These are phyloP conservation scores for Drymonia ruficornis DNA, from an alignment of 2,888 invertebrate genomes.

Conservation along the genomic window DNA sequence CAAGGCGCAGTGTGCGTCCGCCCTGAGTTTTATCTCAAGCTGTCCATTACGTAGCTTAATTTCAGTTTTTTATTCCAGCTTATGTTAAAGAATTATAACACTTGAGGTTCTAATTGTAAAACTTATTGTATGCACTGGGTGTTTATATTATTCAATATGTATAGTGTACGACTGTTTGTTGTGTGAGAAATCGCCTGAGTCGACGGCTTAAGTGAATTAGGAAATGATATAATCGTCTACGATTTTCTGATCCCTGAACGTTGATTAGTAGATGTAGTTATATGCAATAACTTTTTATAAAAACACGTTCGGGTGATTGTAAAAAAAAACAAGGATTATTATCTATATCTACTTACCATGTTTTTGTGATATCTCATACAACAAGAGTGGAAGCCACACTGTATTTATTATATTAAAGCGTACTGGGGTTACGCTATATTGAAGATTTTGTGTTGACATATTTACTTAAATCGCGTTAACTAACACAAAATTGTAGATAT, in stretches of 20 bases:
- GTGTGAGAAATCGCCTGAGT: slow-evolving; percentile 15
- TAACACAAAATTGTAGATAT: slow-evolving; percentile 81
- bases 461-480: slow-evolving; percentile 45
- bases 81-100: slow-evolving; percentile 63
- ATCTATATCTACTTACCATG: not conserved
- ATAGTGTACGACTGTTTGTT: slow-evolving; percentile 23
- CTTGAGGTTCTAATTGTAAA: slow-evolving; percentile 73
- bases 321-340: not conserved
- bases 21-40: slow-evolving; percentile 38
- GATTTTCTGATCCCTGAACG: not conserved
- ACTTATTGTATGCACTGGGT: slow-evolving; percentile 73
- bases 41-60: slow-evolving; percentile 71
- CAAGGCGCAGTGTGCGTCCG: slow-evolving; percentile 33
- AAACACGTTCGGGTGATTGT: too few species aligned
- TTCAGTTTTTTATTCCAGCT: slow-evolving; percentile 65
- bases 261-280: not conserved
- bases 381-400: slow-evolving; percentile 22
- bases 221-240: not conserved
- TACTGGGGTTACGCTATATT: slow-evolving; percentile 70
- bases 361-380: slow-evolving; percentile 30
- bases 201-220: not conserved
- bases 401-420: slow-evolving; percentile 45
- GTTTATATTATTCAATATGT: slow-evolving; percentile 64
- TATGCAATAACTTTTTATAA: too few species aligned
- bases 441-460: slow-evolving; percentile 71